Percentiles rank a stretch among this genome's conserved stretches.
phyloP scores from a whole-genome alignment of 2,797 vertebrate genomes.

The Lagorchestes hirsutus region DNA sequence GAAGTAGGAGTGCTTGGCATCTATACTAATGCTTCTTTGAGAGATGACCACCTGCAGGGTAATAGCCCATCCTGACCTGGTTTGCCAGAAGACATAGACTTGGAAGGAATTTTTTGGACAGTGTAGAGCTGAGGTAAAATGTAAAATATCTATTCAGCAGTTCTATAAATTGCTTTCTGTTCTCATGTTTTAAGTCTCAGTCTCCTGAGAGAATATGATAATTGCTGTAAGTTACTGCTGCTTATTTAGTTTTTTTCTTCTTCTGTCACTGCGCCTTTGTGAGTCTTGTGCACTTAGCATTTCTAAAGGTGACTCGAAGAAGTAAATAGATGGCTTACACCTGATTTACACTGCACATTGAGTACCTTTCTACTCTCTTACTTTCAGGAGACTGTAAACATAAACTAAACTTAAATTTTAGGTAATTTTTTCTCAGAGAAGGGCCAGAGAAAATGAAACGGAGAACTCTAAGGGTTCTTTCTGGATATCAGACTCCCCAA shows the following conservation, averaged over 20 bases:
- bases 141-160: background rate
- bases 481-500: background rate
- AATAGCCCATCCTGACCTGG: background rate
- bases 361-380: background rate
- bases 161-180: background rate
- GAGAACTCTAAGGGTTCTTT: background rate
- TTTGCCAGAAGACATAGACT: background rate
- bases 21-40: background rate
- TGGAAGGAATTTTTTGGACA: background rate
- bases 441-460: background rate
- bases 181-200: background rate
- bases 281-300: background rate
- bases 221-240: background rate
- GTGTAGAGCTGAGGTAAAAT: background rate
- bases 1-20: background rate
- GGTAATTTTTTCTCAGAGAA: background rate
- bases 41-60: background rate
- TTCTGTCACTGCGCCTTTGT: background rate
- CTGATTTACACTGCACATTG: background rate
- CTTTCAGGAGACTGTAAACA: background rate
- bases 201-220: background rate
- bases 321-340: background rate
- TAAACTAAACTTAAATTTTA: background rate
- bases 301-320: background rate
- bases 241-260: background rate